phyloP scores from a whole-genome alignment of 2,797 vertebrate genomes.

The Chiloscyllium punctatum region DNA sequence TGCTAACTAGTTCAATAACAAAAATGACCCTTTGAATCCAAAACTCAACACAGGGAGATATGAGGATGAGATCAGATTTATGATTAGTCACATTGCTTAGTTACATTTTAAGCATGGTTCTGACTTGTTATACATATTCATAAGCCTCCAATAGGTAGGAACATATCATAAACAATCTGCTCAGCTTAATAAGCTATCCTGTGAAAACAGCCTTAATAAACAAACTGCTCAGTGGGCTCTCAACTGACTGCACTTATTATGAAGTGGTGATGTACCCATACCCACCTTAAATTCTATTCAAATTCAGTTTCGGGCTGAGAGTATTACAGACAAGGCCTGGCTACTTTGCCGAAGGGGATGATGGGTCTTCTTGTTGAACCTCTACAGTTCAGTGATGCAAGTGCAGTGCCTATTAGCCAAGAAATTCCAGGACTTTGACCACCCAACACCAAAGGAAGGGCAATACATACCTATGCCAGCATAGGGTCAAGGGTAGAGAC shows the following conservation, averaged over 20 bases:
- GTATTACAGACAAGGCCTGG: too few species aligned
- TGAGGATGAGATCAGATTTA: not conserved
- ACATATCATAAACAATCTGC: not conserved
- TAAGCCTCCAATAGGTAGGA: not conserved
- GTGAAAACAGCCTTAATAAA: conserved; percentile 20
- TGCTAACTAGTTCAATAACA: not conserved
- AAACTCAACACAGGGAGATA: not conserved
- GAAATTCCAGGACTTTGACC: not conserved
- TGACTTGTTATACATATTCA: not conserved
- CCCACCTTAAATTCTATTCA: not conserved
- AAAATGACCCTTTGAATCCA: not conserved
- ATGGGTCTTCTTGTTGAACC: not conserved
- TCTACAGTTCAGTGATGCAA: not conserved
- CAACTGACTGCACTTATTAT: conserved; percentile 15
- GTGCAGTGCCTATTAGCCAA: not conserved
- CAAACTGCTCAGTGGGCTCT: not conserved
- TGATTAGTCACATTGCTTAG: not conserved
- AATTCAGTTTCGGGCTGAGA: not conserved
- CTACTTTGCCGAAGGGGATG: not conserved
- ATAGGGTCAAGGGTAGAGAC: too few species aligned
- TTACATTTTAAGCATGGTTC: not conserved
- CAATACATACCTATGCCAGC: not conserved
- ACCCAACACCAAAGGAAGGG: too few species aligned
- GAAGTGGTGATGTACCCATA: not conserved
- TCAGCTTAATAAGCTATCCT: not conserved